Evolutionary conservation across 2,113 vertebrate genomes (phyloP), one percentile per base, ranked within the genome.

Genomic region (Acanthisitta chloris): DNA sequence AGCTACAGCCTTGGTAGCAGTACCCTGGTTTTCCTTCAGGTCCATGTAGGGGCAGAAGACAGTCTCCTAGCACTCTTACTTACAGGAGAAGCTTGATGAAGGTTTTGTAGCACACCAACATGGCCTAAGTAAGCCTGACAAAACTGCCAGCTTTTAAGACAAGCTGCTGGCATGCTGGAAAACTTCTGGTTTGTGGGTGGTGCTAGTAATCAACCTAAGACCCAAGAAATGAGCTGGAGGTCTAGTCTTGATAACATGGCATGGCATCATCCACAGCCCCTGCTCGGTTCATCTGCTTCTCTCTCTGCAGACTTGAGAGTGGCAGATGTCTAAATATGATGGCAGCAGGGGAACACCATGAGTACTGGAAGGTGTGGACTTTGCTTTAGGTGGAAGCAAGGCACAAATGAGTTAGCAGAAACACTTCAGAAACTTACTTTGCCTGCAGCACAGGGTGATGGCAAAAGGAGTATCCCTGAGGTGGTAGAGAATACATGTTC

Each of bases 211-310:
- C 14, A 57, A 8, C 3, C 10, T 55, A 52, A 62, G 24, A 23
- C 19, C 17, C 31, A 48, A 31, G 18, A 52, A 45, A 58, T 2
- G 17, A 40, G 8, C 24, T 31, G 55, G 10, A 33, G 7, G 17
- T 4, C 3, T 74, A 28, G 4, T 78, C 42, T n/a, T 33, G 26
- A 13, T 34, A 71, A 12, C 4, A 8, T 4, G 23, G 36, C 62
- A 49, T 14, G 34, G 33, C 34, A 85, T 24, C 0, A 0, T 51
- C 78, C 42, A 61, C 26, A 71, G 33, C 2, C 26, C 4, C 29
- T 49, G 9, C 26, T 52, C 34, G 25, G 45, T 26, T 78, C 17
- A 34, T 4, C 61, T 18, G 18, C 52, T 17, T 52, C 5, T 1
- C 28, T 36, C 29, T 43, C 36, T 80, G 43, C 31, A 59, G 13